phyloP scores from a whole-genome alignment of 1,140 invertebrate species.

The Wiebesia pumilae region DNA sequence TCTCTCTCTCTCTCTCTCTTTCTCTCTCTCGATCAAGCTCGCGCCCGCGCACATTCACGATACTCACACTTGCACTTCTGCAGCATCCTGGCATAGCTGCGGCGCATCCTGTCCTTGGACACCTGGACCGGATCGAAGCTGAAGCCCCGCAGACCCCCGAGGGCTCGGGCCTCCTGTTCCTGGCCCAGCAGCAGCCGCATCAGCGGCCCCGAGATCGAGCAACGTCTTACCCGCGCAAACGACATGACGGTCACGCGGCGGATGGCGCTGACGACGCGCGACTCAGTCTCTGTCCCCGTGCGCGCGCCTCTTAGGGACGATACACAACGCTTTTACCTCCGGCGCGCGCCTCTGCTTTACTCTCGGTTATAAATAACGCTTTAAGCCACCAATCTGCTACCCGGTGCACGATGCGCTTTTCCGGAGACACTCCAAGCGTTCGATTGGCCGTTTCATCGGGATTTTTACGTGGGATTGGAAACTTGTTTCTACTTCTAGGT shows the following conservation, averaged over 20 bases:
- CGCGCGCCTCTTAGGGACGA: neutral
- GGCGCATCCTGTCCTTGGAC: slow-evolving; percentile 62
- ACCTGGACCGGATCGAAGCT: slow-evolving; percentile 25
- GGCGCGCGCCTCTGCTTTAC: neutral
- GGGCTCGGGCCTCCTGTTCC: neutral
- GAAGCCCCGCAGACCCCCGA: neutral
- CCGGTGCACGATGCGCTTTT: neutral
- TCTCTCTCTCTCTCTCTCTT: neutral
- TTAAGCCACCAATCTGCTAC: neutral
- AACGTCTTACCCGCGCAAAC: slow-evolving; percentile 30
- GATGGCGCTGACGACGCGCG: slow-evolving; percentile 44
- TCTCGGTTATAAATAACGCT: neutral
- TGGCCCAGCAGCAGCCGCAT: neutral
- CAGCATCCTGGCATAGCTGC: slow-evolving; percentile 65
- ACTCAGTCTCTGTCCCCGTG: neutral
- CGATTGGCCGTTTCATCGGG: neutral
- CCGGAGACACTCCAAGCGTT: neutral
- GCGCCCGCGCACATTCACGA: neutral
- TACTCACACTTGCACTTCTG: slow-evolving; percentile 73
- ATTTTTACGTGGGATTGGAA: neutral
- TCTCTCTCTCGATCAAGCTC: neutral
- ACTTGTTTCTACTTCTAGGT: neutral
- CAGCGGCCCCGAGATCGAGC: neutral
- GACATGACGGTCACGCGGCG: slow-evolving; percentile 45
- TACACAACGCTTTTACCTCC: neutral